Evolutionary conservation across 1,140 invertebrate species (phyloP).

Genomic region (Harlomillsia oculata): DNA sequence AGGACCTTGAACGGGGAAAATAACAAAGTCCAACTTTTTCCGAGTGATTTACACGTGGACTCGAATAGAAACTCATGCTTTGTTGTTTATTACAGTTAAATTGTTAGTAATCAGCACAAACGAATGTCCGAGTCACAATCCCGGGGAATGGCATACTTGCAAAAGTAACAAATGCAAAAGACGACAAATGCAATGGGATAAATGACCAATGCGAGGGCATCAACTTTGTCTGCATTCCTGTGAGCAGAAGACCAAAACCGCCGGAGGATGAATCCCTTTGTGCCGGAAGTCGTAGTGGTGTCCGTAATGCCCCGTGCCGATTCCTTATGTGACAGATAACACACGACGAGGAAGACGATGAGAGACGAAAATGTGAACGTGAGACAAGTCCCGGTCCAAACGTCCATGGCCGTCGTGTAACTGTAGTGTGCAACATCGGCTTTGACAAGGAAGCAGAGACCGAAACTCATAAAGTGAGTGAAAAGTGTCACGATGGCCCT

Average conservation of each 20-base stretch:
- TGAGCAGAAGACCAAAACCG: no score
- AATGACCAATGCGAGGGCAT: neutral
- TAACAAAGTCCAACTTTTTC: no score
- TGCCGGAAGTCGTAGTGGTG: neutral
- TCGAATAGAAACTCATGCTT: no score
- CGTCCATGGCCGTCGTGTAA: conserved; percentile 43
- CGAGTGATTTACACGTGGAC: no score
- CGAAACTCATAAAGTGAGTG: neutral
- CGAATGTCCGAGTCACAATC: no score
- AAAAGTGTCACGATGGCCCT: neutral
- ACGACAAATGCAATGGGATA: neutral
- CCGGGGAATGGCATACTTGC: no score
- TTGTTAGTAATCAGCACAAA: no score
- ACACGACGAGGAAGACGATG: conserved; percentile 49
- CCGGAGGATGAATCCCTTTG: neutral
- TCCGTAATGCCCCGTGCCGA: neutral
- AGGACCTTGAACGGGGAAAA: no score
- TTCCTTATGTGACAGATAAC: no score
- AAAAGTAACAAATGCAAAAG: neutral
- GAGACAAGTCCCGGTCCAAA: conserved; percentile 50
- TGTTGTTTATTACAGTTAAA: no score
- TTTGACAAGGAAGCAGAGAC: neutral
- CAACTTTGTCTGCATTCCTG: neutral
- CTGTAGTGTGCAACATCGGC: neutral
- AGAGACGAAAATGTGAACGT: conserved; percentile 50